phyloP scores from a whole-genome alignment of 2,888 invertebrate species.

The Cosmia pyralina region DNA sequence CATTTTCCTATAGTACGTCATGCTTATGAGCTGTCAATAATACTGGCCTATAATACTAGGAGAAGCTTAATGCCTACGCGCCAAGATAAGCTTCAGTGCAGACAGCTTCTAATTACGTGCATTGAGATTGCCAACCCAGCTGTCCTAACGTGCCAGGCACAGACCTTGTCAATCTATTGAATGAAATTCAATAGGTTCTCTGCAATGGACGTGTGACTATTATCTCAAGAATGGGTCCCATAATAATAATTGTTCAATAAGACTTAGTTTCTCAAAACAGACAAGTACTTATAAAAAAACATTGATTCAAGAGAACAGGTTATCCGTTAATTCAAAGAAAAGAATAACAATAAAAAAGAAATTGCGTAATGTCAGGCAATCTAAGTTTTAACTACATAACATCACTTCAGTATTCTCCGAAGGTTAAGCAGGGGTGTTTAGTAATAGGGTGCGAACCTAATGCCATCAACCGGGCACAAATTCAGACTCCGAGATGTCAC shows the following conservation, averaged over 20 bases:
- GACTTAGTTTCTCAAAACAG: neutral
- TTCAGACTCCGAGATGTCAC: neutral
- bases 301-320: neutral
- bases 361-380: too few relatives aligned
- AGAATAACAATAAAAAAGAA: neutral
- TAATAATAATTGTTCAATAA: neutral
- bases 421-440: neutral
- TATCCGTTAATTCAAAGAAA: neutral
- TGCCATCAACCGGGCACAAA: neutral
- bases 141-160: neutral
- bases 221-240: neutral
- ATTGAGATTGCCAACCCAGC: slow-evolving; percentile 21
- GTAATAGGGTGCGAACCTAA: neutral
- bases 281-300: neutral
- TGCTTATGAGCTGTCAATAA: neutral
- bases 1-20: neutral
- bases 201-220: neutral
- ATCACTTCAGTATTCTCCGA: neutral
- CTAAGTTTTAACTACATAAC: neutral
- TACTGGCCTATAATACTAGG: neutral
- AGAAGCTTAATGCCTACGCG: neutral
- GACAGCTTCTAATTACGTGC: slow-evolving; percentile 26
- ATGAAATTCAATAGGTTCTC: slow-evolving; percentile 7
- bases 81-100: slow-evolving; percentile 10
- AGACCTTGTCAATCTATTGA: slow-evolving; percentile 3